phyloP scores from a whole-genome alignment of 2,888 invertebrate genomes.

The Plebejus anna region DNA sequence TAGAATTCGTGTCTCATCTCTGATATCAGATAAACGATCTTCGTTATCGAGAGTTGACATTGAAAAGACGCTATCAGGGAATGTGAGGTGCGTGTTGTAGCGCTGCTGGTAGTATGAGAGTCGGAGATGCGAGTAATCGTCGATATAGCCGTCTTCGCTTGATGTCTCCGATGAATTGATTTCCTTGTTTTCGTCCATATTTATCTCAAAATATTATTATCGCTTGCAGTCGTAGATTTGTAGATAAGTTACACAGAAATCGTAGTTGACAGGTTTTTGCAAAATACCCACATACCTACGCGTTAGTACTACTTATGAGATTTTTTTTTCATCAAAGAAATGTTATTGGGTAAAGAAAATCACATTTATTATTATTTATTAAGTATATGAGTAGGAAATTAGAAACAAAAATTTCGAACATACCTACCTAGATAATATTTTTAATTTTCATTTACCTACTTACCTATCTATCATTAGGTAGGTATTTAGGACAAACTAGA shows the following conservation, averaged over 20 bases:
- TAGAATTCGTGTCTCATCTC: constrained; percentile 37
- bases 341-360: background rate
- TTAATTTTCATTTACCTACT: no score
- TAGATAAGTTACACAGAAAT: background rate
- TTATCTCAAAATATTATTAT: background rate
- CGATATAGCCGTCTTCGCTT: constrained; percentile 44
- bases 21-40: constrained; percentile 28
- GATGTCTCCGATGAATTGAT: constrained; percentile 31
- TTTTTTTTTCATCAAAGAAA: background rate
- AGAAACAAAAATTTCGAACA: no score
- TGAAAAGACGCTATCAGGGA: constrained; percentile 32
- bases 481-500: no score
- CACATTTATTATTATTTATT: no score
- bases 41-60: constrained; percentile 35
- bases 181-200: constrained; percentile 33
- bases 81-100: constrained; percentile 31
- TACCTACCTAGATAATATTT: no score
- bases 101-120: constrained; percentile 52
- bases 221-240: background rate
- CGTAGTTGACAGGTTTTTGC: background rate
- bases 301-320: background rate
- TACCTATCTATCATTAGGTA: no score
- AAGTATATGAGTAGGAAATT: no score
- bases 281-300: background rate
- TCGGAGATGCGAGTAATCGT: constrained; percentile 59